Evolutionary conservation across 2,113 vertebrate species (phyloP).

Genomic region (Pandion haliaetus): DNA sequence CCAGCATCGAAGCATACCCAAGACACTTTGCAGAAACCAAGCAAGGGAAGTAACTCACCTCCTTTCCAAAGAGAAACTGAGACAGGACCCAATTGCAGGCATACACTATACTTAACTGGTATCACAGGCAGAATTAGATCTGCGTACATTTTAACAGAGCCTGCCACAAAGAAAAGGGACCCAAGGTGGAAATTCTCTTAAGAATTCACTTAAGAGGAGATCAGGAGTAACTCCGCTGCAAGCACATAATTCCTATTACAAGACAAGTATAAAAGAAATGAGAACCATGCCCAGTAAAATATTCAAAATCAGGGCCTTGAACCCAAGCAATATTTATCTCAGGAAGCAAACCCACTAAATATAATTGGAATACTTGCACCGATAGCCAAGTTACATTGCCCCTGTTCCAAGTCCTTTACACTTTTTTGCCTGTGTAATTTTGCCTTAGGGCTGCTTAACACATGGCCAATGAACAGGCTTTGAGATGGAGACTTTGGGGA

Average conservation of each 20-base stretch:
- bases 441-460: background rate
- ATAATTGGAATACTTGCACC: background rate
- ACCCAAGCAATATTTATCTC: background rate
- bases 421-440: background rate
- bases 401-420: background rate
- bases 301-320: background rate
- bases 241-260: background rate
- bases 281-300: background rate
- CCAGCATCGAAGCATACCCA: background rate
- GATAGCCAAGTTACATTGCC: background rate
- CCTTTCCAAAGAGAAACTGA: background rate
- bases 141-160: background rate
- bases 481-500: background rate
- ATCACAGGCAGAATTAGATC: background rate
- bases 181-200: background rate
- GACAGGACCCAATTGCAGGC: background rate
- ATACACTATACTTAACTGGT: background rate
- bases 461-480: background rate
- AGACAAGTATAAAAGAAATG: background rate
- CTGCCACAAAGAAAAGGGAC: background rate
- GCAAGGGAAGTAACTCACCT: background rate
- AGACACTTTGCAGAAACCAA: background rate
- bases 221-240: background rate
- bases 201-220: background rate
- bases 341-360: background rate